Conservation (phyloP, 2,113 vertebrate species). For the Proteles cristata region DNA sequence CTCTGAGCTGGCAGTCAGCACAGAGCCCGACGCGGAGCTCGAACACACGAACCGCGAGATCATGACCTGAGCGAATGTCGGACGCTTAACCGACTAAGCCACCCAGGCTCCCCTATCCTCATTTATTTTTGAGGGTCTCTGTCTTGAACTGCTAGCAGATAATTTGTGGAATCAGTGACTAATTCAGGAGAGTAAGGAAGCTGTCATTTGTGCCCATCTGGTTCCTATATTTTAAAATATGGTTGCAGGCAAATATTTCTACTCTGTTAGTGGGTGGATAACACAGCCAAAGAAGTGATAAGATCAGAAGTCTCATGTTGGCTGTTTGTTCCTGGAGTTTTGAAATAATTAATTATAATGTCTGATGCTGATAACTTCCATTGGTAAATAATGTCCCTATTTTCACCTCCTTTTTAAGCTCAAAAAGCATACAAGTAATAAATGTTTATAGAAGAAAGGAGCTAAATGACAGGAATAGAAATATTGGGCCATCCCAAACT, state of each 20-base stretch:
- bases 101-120: not conserved
- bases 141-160: constrained; percentile 6
- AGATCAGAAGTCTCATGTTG: not conserved
- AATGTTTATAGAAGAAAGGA: not conserved
- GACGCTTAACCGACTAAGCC: too few relatives aligned
- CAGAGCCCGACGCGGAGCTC: too few relatives aligned
- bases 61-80: too few relatives aligned
- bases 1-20: too few relatives aligned
- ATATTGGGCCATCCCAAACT: not conserved
- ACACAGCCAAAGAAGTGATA: not conserved
- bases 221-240: constrained; percentile 32
- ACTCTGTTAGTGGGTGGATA: not conserved
- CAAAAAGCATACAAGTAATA: not conserved
- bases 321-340: not conserved
- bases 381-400: not conserved
- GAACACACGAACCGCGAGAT: too few relatives aligned
- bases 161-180: constrained; percentile 22
- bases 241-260: not conserved
- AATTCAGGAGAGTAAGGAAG: not conserved
- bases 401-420: not conserved
- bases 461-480: not conserved
- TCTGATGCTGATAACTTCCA: not conserved
- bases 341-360: constrained; percentile 4
- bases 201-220: not conserved
- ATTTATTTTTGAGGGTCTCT: not conserved